These are phyloP conservation scores for Acanthornis magna DNA, from an alignment of 2,797 vertebrate genomes.

Conservation along the genomic window DNA sequence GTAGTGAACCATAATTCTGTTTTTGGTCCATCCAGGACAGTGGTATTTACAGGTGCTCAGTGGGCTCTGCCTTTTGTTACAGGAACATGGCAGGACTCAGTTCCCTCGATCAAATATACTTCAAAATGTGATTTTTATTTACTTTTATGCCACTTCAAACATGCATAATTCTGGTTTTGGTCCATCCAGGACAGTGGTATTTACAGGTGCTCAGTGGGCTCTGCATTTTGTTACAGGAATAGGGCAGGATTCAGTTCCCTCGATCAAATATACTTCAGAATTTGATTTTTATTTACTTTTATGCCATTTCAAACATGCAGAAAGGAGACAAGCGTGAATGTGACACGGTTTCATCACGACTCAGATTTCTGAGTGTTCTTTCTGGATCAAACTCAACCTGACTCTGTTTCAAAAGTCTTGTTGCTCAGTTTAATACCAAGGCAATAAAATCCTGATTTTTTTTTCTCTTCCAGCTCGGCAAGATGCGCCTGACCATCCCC, in stretches of 20 bases:
- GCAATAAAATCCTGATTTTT: background rate
- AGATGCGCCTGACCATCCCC: constrained; percentile 95
- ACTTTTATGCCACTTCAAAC: background rate
- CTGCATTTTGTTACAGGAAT: background rate
- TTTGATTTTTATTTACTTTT: background rate
- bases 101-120: background rate
- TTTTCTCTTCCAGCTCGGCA: constrained; percentile 84
- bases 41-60: background rate
- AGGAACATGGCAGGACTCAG: background rate
- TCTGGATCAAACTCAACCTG: background rate
- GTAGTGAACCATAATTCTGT: background rate
- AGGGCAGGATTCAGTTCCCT: background rate
- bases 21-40: background rate
- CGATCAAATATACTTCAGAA: background rate
- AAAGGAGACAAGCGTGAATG: background rate
- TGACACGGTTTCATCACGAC: background rate
- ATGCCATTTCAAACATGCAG: background rate
- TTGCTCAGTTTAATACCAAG: background rate
- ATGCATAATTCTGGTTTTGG: too few relatives aligned
- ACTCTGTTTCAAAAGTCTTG: background rate
- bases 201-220: too few relatives aligned
- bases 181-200: too few relatives aligned
- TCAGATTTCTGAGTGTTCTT: background rate
- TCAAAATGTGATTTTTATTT: background rate
- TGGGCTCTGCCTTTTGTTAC: background rate